phyloP scores from a whole-genome alignment of 1,140 invertebrate genomes.

The Chrysopa pallens region DNA sequence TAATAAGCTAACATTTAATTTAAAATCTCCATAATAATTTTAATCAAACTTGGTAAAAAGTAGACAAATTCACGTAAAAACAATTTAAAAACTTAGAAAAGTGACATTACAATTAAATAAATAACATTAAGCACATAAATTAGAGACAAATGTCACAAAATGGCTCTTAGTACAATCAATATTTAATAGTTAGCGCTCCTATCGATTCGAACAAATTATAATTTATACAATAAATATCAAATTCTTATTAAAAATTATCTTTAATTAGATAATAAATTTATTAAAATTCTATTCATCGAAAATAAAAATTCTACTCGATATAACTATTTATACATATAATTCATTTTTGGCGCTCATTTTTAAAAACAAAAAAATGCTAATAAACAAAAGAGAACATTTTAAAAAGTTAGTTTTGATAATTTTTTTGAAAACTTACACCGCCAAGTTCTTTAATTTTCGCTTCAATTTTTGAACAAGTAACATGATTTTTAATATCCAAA shows the following conservation, averaged over 20 bases:
- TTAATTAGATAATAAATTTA: not conserved
- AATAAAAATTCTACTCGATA: not conserved
- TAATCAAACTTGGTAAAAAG: too few relatives aligned
- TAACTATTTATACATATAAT: not conserved
- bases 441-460: slow-evolving; percentile 43
- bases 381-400: not conserved
- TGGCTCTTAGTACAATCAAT: too few relatives aligned
- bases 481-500: slow-evolving; percentile 48
- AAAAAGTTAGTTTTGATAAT: not conserved
- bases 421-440: slow-evolving; percentile 31
- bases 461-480: slow-evolving; percentile 36
- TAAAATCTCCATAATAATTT: too few relatives aligned
- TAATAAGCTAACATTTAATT: too few relatives aligned
- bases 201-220: too few relatives aligned
- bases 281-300: not conserved
- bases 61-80: too few relatives aligned
- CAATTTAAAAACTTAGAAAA: too few relatives aligned
- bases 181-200: too few relatives aligned
- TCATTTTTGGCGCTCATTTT: not conserved
- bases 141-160: too few relatives aligned
- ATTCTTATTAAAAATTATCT: slow-evolving; percentile 1
- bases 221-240: too few relatives aligned
- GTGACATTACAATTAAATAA: too few relatives aligned
- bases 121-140: too few relatives aligned
- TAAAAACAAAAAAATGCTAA: not conserved